Base-by-base conservation (phyloP, 2,797 vertebrate genomes). In the Thaleichthys pacificus region DNA sequence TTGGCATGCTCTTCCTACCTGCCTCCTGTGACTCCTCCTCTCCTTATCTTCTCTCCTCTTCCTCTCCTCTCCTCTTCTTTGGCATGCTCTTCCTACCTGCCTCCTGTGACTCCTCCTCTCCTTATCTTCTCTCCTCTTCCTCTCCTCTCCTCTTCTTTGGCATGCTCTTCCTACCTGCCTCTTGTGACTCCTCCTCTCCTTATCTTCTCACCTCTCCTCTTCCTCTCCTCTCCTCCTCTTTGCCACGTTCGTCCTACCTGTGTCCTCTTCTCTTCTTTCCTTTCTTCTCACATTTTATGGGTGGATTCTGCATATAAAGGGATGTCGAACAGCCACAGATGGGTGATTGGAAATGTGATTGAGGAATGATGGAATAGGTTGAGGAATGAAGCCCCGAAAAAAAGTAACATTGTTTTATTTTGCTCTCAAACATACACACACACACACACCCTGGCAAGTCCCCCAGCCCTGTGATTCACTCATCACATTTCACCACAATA, bases 341-440 rank as follows among this genome's bases (percentile, higher is more conserved):
- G 81, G 76, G 57, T 65, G 72, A 85, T 83, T 81, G 81, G 69
- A 80, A 80, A 77, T 79, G 76, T 80, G 70, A 87, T 77, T 75
- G 66, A 82, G 73, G 78, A 67, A 68, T 82, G 77, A 82, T 68
- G 79, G 72, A 84, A 63, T 56, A 26, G 69, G 69, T 79, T 58
- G 64, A 19, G 26, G 72, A 54, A 71, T 69, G 75, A 84, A 38
- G 32, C 3, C 11, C 11, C 0, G 11, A 51, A 51, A 66, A 47
- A 67, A 65, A 42, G 28, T 67, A 73, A 63, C 68, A 77, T 63
- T n/a, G 63, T 68, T 75, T 15, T 1, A 22, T 66, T 32, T 9
- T 21, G 26, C 14, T 26, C 38, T 26, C 61, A 63, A 51, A 32
- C 73, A 14, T 17, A 38, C 49, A 17, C 67, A 57, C 42, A 51